Percentiles rank a stretch among this genome's conserved stretches.
phyloP scores from a whole-genome alignment of 2,888 invertebrate genomes.

The Drosophila mayaguana region DNA sequence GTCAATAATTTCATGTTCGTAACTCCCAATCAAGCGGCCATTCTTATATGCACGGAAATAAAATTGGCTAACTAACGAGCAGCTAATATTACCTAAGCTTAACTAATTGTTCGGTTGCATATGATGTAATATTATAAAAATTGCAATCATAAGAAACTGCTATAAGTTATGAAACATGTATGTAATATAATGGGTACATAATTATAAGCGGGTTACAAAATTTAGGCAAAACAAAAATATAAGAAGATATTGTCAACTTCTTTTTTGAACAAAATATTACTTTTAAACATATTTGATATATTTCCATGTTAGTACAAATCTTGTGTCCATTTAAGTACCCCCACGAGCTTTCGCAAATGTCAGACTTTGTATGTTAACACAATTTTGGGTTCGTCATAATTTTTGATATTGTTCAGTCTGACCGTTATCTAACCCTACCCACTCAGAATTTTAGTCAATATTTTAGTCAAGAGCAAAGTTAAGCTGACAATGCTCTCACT shows the following conservation, averaged over 20 bases:
- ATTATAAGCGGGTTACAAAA: not conserved
- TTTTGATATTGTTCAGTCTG: not conserved
- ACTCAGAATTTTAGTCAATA: not conserved
- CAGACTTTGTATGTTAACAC: not conserved
- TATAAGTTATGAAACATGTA: not conserved
- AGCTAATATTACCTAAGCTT: conserved; percentile 16
- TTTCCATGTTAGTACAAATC: not conserved
- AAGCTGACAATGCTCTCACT: not conserved
- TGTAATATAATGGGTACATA: not conserved
- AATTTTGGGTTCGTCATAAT: not conserved
- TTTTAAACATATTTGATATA: not conserved
- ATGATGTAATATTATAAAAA: conserved; percentile 32
- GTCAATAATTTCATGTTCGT: conserved; percentile 44
- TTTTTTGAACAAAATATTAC: not conserved
- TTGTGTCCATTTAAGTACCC: not conserved
- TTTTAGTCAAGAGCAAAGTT: not conserved
- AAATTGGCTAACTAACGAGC: conserved; percentile 13
- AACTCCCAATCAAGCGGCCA: conserved; percentile 7
- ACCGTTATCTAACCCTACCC: not conserved
- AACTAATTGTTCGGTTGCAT: not conserved
- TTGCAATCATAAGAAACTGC: conserved; percentile 9
- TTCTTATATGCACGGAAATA: not conserved
- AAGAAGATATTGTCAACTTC: not conserved
- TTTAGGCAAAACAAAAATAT: not conserved
- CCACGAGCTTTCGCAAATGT: not conserved